These are phyloP conservation scores for Marisa cornuarietis DNA, from an alignment of 1,140 invertebrate species.

Conservation along the genomic window DNA sequence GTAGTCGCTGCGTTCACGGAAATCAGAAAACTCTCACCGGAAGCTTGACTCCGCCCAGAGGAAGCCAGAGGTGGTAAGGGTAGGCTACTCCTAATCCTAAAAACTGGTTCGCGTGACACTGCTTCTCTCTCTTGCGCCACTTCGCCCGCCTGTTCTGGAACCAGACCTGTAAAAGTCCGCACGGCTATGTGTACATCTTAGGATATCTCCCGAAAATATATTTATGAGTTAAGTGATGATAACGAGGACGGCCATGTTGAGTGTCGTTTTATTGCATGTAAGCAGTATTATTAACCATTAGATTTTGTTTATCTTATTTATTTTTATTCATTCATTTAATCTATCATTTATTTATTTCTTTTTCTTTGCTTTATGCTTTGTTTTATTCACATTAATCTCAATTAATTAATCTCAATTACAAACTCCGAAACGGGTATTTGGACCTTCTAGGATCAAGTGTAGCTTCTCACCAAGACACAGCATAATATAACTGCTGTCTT, in stretches of 20 bases:
- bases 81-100: slow-evolving; percentile 17
- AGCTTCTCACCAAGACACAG: no score
- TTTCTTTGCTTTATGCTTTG: not conserved
- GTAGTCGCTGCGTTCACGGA: no score
- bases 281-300: no score
- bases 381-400: no score
- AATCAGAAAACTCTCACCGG: not conserved
- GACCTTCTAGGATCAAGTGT: not conserved
- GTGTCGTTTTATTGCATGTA: no score
- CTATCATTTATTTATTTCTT: not conserved
- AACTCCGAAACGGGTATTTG: not conserved
- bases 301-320: not conserved
- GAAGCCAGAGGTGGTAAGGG: slow-evolving; percentile 13
- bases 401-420: no score
- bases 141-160: slow-evolving; percentile 95
- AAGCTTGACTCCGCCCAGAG: not conserved
- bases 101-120: slow-evolving; percentile 26
- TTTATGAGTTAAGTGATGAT: no score
- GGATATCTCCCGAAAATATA: no score
- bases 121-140: slow-evolving; percentile 90
- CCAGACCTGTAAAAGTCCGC: slow-evolving; percentile 81
- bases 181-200: no score
- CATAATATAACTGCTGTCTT: no score
- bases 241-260: no score
- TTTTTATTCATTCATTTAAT: not conserved